These are phyloP conservation scores for Drosophila niveifrons DNA, from an alignment of 2,888 invertebrate genomes.

Conservation along the genomic window DNA sequence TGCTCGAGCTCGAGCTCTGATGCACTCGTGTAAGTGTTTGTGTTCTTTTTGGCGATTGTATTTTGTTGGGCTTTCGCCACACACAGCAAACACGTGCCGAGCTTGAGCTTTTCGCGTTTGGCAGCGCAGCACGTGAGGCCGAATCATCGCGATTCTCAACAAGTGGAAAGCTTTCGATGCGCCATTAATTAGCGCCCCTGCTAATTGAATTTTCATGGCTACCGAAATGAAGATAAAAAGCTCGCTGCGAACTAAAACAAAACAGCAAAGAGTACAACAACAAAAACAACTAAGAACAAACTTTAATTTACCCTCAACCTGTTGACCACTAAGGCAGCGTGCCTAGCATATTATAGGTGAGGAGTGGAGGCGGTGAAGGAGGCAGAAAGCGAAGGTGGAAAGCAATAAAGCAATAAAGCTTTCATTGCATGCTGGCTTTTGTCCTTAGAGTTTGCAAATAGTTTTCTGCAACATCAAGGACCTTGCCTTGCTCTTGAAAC, in stretches of 20 bases:
- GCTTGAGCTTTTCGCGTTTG: conserved; percentile 48
- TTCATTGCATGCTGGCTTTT: conserved; percentile 53
- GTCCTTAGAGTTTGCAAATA: conserved; percentile 66
- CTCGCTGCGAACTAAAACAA: conserved; percentile 13
- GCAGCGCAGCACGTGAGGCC: conserved; percentile 48
- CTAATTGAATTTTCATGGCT: conserved; percentile 75
- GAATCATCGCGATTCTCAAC: conserved; percentile 59
- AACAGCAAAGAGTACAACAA: not conserved
- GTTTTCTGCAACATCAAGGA: conserved; percentile 61
- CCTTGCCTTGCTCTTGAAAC: conserved; percentile 77
- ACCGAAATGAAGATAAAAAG: conserved; percentile 39
- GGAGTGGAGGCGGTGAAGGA: not conserved
- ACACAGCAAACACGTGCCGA: conserved; percentile 43
- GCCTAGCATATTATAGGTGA: not conserved
- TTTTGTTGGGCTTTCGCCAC: conserved; percentile 41
- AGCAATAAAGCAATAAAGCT: conserved; percentile 39
- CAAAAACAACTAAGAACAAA: not conserved
- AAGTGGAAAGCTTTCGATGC: conserved; percentile 74
- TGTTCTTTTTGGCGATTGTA: not conserved
- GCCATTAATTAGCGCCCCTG: conserved; percentile 67
- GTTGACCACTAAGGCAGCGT: conserved; percentile 55
- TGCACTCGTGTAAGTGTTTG: not conserved
- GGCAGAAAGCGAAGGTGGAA: not conserved
- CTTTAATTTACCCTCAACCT: conserved; percentile 55
- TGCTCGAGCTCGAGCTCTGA: conserved; percentile 15